Evolutionary conservation across 1,140 invertebrate species (phyloP), one percentile per base, ranked within the genome.

Genomic region (Berghia stephanieae): DNA sequence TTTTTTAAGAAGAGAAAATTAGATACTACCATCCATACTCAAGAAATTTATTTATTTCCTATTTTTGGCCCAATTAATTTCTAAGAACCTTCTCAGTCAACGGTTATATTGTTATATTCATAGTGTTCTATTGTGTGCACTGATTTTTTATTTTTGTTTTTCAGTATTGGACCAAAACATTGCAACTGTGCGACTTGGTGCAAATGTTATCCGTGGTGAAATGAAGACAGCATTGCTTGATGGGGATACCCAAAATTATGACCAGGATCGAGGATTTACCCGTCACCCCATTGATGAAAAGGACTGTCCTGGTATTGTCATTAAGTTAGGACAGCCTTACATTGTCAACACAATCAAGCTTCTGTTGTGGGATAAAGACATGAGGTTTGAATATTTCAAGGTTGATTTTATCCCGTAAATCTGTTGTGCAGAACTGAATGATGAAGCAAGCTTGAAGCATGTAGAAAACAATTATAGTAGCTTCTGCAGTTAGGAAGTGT

Each of bases 281-380:
- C 92, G 96, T 3, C 97, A 99, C 90, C 93, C 94, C 46, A 99
- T 99, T 85, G 95, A 93, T 82, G 96, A 97, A 75, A 91, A 91
- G 70, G 89, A 93, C 82, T 86, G 87, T 3, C 83, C 85, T 60
- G 88, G 88, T 2, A 98, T 99, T 87, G 91, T 96, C 0, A 93
- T 99, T 18, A 94, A 96, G 86, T 91, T 99, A 21, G 94, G 94
- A 70, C 93, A 92, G 57, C 94, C 95, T 74, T 95, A 93, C 86
- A 98, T 99, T 85, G 93, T 99, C 79, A 99, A 99, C 91, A 94
- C 97, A 85, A 93, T 99, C 63, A 93, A 93, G 82, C 93, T 99
- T 92, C 91, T 98, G 66, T 91, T 99, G 0, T 99, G 97, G 97
- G 97, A 99, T 90, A 91, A 93, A 83, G 97, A 99, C 90, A 92